Evolutionary conservation across 2,888 invertebrate genomes (phyloP).

Genomic region (Cyrtodaria siliqua): DNA sequence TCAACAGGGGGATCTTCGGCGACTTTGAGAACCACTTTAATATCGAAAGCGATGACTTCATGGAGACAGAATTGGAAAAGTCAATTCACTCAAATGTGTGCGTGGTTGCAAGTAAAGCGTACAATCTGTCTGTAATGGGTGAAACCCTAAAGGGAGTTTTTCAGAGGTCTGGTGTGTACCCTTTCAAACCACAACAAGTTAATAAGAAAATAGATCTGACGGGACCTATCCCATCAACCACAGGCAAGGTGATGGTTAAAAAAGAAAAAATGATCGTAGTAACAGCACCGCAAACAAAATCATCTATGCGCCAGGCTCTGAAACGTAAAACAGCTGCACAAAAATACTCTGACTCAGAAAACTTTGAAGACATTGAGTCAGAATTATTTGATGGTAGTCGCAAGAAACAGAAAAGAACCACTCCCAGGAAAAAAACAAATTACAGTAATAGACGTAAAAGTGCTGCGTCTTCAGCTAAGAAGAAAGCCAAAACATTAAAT

Average conservation of each 20-base stretch:
- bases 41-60: constrained; percentile 51
- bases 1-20: constrained; percentile 50
- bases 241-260: constrained; percentile 13
- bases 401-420: constrained; percentile 30
- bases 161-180: constrained; percentile 51
- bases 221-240: constrained; percentile 16
- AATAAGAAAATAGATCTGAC: constrained; percentile 55
- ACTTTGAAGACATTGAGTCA: constrained; percentile 52
- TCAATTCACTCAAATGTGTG: constrained; percentile 55
- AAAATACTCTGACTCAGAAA: constrained; percentile 27
- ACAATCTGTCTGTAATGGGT: constrained; percentile 44
- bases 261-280: constrained; percentile 43
- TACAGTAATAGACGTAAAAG: constrained; percentile 52
- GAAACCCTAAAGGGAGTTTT: constrained; percentile 44
- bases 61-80: constrained; percentile 47
- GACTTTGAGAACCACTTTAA: constrained; percentile 44
- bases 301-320: constrained; percentile 28
- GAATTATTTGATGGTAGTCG: constrained; percentile 35
- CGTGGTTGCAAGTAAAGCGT: constrained; percentile 62
- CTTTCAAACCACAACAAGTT: constrained; percentile 56
- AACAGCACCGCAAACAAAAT: constrained; percentile 12
- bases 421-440: constrained; percentile 41
- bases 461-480: constrained; percentile 14
- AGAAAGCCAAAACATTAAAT: constrained; percentile 13
- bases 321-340: constrained; percentile 16